phyloP scores from a whole-genome alignment of 1,140 invertebrate species.

The Drosophila santomea region DNA sequence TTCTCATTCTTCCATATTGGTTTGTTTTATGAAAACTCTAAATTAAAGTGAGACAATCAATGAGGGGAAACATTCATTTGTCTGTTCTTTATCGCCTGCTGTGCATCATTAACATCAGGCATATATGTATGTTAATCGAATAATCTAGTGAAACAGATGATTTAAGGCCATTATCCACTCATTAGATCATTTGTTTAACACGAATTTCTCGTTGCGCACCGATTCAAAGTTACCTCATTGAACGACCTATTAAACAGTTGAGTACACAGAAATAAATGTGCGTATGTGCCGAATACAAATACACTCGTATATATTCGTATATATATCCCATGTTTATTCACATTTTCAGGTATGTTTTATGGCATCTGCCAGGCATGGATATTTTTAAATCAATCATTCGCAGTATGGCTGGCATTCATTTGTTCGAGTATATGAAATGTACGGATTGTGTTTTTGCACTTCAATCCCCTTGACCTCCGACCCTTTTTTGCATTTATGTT shows the following conservation, averaged over 20 bases:
- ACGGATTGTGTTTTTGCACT: not conserved
- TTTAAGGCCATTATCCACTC: conserved; percentile 10
- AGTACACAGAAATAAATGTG: conserved; percentile 16
- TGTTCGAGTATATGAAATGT: not conserved
- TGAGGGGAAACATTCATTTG: not conserved
- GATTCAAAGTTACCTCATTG: conserved; percentile 21
- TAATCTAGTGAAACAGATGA: not conserved
- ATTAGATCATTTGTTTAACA: conserved; percentile 29
- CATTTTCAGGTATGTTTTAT: conserved; percentile 27
- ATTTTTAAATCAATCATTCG: conserved; percentile 31
- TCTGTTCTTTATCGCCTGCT: not conserved
- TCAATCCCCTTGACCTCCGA: conserved; percentile 20
- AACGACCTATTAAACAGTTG: conserved; percentile 7
- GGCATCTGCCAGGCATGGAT: conserved; percentile 12
- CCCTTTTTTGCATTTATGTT: conserved; percentile 2
- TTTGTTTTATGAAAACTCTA: not conserved
- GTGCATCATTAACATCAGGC: not conserved
- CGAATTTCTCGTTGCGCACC: not conserved
- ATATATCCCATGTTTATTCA: conserved; percentile 18
- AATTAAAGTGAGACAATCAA: too few relatives aligned
- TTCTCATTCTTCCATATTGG: too few relatives aligned
- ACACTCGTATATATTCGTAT: not conserved
- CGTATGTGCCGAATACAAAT: conserved; percentile 3
- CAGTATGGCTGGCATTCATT: conserved; percentile 7
- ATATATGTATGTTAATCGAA: not conserved